Percentiles rank a stretch among this genome's conserved stretches.
Conservation (phyloP, 2,113 vertebrate species). For the Pollimyrus isidori region DNA sequence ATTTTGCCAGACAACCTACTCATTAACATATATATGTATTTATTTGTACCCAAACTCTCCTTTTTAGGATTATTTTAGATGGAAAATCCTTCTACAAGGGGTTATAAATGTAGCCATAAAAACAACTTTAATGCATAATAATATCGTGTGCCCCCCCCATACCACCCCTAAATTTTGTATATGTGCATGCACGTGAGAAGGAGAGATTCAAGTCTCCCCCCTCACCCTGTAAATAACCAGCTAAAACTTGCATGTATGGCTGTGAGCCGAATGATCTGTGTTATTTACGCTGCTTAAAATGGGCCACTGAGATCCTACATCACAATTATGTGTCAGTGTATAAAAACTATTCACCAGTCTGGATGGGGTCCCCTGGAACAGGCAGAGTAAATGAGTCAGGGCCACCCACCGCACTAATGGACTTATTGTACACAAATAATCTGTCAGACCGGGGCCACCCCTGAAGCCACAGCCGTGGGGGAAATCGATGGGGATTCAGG, state of each 20-base stretch:
- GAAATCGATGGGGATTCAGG: not conserved
- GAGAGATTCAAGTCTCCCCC: not conserved
- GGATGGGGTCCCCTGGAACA: not conserved
- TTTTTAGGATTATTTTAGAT: not conserved
- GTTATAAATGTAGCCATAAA: not conserved
- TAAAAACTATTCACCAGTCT: not conserved
- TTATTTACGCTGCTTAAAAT: slow-evolving; percentile 12
- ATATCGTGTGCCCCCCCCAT: not conserved
- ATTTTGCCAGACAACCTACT: not conserved
- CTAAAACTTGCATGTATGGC: not conserved
- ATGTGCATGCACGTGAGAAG: not conserved
- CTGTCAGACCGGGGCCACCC: slow-evolving; percentile 2
- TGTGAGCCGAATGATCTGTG: not conserved
- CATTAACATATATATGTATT: not conserved
- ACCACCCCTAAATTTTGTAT: not conserved
- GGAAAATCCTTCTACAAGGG: not conserved
- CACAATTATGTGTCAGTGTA: slow-evolving; percentile 4
- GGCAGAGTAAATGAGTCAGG: not conserved
- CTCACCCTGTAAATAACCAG: not conserved
- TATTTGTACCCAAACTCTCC: not conserved
- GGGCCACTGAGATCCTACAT: not conserved
- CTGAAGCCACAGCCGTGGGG: not conserved
- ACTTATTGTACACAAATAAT: not conserved
- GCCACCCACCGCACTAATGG: not conserved
- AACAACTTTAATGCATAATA: not conserved